Percentiles rank a stretch among this genome's conserved stretches.
Evolutionary conservation across 2,888 invertebrate genomes (phyloP).

Genomic region (Tenthredo livida): DNA sequence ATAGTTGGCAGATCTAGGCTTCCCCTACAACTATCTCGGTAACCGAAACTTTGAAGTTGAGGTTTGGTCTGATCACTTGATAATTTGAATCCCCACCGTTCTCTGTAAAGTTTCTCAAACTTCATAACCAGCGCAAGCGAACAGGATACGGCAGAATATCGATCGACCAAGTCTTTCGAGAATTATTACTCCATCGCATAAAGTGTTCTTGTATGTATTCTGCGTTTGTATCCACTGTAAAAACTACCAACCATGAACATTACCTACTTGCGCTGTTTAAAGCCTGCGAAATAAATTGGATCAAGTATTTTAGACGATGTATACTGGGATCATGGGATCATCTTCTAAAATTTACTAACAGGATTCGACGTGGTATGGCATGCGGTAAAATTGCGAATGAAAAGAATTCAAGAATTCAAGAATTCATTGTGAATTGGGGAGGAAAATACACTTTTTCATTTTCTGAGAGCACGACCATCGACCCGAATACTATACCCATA

Average conservation of each 20-base stretch:
- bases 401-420: background rate
- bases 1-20: slow-evolving; percentile 36
- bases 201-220: background rate
- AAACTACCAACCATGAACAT: background rate
- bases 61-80: slow-evolving; percentile 43
- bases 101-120: slow-evolving; percentile 28
- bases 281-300: background rate
- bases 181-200: background rate
- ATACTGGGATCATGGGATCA: background rate
- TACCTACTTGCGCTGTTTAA: background rate
- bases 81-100: slow-evolving; percentile 37
- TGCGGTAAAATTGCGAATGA: background rate
- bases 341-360: background rate
- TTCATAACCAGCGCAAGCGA: slow-evolving; percentile 22
- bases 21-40: slow-evolving; percentile 39
- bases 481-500: background rate
- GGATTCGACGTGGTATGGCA: background rate
- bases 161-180: slow-evolving; percentile 8
- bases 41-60: slow-evolving; percentile 44
- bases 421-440: background rate
- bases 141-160: slow-evolving; percentile 7
- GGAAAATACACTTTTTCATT: background rate
- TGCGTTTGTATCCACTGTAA: background rate
- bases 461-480: background rate
- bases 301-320: background rate